Evolutionary conservation across 2,888 invertebrate species (phyloP), one percentile per base, ranked within the genome.

Genomic region (Pristionchus mayeri): DNA sequence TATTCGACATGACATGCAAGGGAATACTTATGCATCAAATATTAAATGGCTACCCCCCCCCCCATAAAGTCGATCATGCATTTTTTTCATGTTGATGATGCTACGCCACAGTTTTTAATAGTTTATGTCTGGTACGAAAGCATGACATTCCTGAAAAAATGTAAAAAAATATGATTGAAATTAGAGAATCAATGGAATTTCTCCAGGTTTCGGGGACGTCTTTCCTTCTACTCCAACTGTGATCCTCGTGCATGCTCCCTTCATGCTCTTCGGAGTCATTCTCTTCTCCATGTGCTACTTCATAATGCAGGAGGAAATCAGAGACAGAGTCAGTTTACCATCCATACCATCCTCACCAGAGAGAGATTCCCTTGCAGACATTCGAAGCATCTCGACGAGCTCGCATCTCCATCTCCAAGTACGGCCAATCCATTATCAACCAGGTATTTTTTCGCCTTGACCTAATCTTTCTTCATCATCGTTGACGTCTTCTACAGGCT

Each of bases 251-350:
- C 88, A 91, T 83, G 88, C 88, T 75, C 86, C 86, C n/a, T 90
- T 90, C 84, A 91, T 91, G 80, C 83, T 91, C 0, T 71, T 90
- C 44, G 91, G 87, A 34, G 90, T 91, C n/a, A 88, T 90, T 27
- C 88, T 91, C 18, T 91, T 91, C 87, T 89, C 89, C 57, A 91
- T 91, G 91, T 91, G 91, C 86, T 91, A 91, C 83, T 91, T 91
- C 85, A 91, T 91, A 52, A 87, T 91, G 67, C 91, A 91, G 84
- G 91, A 91, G 57, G 90, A 91, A 83, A 91, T 91, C 67, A 85
- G 91, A 52, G 89, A 88, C 54, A 89, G 88, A 63, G 90, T 85
- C 7, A 40, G 76, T 34, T 13, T 60, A n/a, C n/a, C n/a, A n/a
- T n/a, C n/a, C n/a, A n/a, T n/a, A n/a, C n/a, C n/a, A n/a, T n/a